Base-by-base conservation (phyloP, 2,888 invertebrate species). In the Spilarctia lutea region DNA sequence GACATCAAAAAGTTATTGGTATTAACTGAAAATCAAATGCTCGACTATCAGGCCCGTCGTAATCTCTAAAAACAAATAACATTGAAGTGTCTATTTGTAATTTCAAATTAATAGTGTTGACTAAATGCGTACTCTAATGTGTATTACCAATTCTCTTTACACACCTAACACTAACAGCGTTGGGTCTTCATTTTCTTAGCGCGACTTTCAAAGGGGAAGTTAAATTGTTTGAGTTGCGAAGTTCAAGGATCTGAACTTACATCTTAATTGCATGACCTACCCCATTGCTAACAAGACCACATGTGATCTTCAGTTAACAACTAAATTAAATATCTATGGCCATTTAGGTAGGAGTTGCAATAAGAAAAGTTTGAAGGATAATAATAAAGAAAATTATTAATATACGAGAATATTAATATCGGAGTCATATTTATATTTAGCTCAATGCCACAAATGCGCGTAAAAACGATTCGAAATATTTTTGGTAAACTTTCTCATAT, bases 211-310 rank as follows among this genome's bases (percentile, higher is more conserved):
- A 75, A 74, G 78, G 65, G 65, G 45, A 75, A 84, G 75, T 75
- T 82, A 75, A 74, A 84, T 78, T 77, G 75, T 70, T 35, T 65
- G 65, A 66, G 24, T 39, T 39, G 65, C n/a, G 39, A 66, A 39
- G n/a, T 39, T 24, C 65, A 66, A 24, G 33, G 13, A 13, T 11
- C 24, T 39, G n/a, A 35, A 39, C 65, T 65, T 35, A 13, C 7
- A 0, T 30, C 30, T 18, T 30, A 63, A 63, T 30, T 63, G 63
- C 63, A 63, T 30, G 30, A 63, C 63, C 63, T 63, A 63, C 63
- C 63, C 27, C 27, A 56, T 60, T 30, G 27, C 4, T 63, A 63
- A 63, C 16, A 30, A 13, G 16, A 18, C 16, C 60, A 27, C 27
- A 63, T 16, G 30, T 30, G 30, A 63, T 16, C 60, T 63, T 63